Evolutionary conservation across 2,888 invertebrate species (phyloP).

Genomic region (Dendrolimus houi): DNA sequence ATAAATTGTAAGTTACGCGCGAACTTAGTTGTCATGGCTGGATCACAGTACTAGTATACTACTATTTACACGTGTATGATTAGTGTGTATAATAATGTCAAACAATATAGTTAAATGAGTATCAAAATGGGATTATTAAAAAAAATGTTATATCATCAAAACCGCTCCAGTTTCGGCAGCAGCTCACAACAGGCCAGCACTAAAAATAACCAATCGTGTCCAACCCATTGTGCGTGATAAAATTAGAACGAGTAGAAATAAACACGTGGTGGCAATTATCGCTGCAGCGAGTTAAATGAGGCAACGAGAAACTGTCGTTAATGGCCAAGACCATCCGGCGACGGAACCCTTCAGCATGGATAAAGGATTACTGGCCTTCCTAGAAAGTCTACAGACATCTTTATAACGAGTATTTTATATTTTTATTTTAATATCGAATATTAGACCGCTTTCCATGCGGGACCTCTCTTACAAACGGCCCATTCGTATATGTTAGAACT

Average conservation of each 20-base stretch:
- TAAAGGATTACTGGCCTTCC: constrained; percentile 49
- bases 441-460: no score
- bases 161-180: background rate
- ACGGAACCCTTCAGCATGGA: constrained; percentile 41
- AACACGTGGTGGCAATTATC: constrained; percentile 76
- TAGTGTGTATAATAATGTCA: no score
- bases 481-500: no score
- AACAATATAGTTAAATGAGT: no score
- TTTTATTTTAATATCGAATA: background rate
- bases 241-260: constrained; percentile 71
- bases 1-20: no score
- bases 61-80: no score
- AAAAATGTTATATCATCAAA: background rate
- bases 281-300: constrained; percentile 73
- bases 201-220: constrained; percentile 69
- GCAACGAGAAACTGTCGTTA: constrained; percentile 68
- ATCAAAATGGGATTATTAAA: no score
- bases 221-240: constrained; percentile 72
- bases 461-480: no score
- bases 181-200: background rate
- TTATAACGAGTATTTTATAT: constrained; percentile 26
- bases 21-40: no score
- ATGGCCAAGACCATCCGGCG: constrained; percentile 69
- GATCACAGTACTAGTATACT: no score
- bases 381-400: constrained; percentile 35